Conservation (phyloP, 2,113 vertebrate species). For the Oxyura jamaicensis region DNA sequence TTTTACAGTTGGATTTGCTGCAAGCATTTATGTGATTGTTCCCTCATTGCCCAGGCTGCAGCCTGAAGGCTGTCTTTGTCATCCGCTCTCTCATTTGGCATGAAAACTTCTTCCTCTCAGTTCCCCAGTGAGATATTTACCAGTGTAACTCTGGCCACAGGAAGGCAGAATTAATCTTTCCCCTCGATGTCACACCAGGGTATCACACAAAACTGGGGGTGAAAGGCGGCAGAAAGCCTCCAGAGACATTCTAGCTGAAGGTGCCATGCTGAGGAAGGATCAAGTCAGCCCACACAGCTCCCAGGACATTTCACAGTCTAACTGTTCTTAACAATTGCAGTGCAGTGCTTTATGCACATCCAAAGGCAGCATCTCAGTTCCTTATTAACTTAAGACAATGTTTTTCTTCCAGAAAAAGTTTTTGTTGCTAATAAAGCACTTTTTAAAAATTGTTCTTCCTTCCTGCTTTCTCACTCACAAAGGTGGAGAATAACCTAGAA, state of each 20-base stretch:
- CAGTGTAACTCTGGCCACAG: not conserved
- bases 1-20: not conserved
- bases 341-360: not conserved
- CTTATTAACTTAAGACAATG: not conserved
- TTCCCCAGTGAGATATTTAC: not conserved
- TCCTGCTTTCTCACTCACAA: not conserved
- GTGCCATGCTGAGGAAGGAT: not conserved
- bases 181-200: not conserved
- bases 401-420: not conserved
- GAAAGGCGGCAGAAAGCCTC: not conserved
- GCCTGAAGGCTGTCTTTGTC: not conserved
- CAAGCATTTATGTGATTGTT: not conserved
- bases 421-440: not conserved
- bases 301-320: not conserved
- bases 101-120: not conserved
- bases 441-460: not conserved
- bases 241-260: not conserved
- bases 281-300: not conserved
- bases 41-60: not conserved
- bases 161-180: not conserved
- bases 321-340: not conserved
- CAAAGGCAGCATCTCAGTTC: not conserved
- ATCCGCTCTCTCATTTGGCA: not conserved
- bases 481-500: not conserved
- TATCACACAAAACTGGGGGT: not conserved